These are phyloP conservation scores for Pseudorhombus dupliciocellatus DNA, from an alignment of 2,113 vertebrate species.

Conservation along the genomic window DNA sequence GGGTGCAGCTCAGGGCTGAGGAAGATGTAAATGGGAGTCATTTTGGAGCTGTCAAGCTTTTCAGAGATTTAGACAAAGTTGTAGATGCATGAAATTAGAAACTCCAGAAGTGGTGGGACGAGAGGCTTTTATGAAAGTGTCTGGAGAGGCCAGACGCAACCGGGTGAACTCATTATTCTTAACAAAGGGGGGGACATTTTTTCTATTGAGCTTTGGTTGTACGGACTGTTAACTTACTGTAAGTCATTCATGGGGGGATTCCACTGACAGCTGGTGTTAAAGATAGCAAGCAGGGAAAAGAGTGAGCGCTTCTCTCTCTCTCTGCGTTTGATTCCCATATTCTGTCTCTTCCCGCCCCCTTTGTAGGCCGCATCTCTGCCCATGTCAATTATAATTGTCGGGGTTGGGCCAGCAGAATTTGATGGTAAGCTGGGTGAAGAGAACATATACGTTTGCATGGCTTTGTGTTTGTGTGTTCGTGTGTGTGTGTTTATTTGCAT, in stretches of 20 bases:
- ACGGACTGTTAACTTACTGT: constrained; percentile 13
- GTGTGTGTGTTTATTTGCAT: constrained; percentile 40
- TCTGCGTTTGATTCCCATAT: constrained; percentile 27
- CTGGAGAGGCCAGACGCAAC: constrained; percentile 29
- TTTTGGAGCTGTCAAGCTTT: constrained; percentile 57
- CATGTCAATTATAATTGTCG: constrained; percentile 99
- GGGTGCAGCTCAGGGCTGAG: constrained; percentile 25
- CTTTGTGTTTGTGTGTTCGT: not conserved
- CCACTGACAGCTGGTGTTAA: constrained; percentile 30
- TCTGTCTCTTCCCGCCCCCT: constrained; percentile 37
- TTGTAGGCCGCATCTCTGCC: constrained; percentile 91
- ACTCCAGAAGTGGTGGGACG: constrained; percentile 16
- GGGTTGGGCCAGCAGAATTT: constrained; percentile 96
- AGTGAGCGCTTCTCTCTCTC: not conserved
- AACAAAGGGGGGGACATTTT: constrained; percentile 19
- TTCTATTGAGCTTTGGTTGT: constrained; percentile 21
- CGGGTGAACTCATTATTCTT: constrained; percentile 10
- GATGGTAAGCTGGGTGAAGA: constrained; percentile 85
- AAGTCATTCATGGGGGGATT: constrained; percentile 38
- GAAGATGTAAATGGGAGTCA: constrained; percentile 53
- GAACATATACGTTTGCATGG: constrained; percentile 1
- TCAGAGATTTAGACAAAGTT: constrained; percentile 57
- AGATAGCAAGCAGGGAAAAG: constrained; percentile 48
- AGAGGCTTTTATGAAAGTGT: constrained; percentile 18
- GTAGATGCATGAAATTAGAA: constrained; percentile 68